These are phyloP conservation scores for Sarcophaga peregrina DNA, from an alignment of 1,140 invertebrate genomes.

Conservation along the genomic window DNA sequence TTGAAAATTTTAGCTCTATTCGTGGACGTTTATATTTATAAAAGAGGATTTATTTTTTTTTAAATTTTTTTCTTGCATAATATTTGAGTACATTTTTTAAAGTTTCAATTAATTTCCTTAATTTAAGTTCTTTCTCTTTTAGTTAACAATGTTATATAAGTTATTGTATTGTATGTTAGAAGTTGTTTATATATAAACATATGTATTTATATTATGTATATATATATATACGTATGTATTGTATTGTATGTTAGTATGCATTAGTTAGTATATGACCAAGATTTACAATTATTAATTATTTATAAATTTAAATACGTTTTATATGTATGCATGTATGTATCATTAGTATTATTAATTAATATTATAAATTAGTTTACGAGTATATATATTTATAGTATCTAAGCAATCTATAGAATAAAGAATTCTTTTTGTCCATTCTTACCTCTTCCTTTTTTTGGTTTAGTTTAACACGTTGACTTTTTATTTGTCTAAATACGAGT, in stretches of 20 bases:
- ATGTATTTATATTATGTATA: neutral
- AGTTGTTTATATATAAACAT: neutral
- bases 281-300: slow-evolving; percentile 12
- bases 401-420: neutral
- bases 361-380: slow-evolving; percentile 3
- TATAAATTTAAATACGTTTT: neutral
- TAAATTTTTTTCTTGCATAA: neutral
- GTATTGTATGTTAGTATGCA: neutral
- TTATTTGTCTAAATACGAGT: neutral
- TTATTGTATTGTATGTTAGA: neutral
- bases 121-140: neutral
- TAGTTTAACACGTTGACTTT: neutral
- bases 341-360: too few relatives aligned
- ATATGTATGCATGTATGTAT: neutral
- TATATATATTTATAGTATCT: slow-evolving; percentile 17
- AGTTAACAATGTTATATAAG: slow-evolving; percentile 12
- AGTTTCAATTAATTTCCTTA: slow-evolving; percentile 2
- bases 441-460: neutral
- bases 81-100: neutral
- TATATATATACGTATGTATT: neutral
- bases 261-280: slow-evolving; percentile 12
- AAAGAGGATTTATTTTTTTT: neutral
- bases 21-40: slow-evolving; percentile 27
- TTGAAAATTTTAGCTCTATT: slow-evolving; percentile 35
- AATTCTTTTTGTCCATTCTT: neutral